These are phyloP conservation scores for Paramormyrops hopkinsi DNA, from an alignment of 2,797 vertebrate genomes.

Conservation along the genomic window DNA sequence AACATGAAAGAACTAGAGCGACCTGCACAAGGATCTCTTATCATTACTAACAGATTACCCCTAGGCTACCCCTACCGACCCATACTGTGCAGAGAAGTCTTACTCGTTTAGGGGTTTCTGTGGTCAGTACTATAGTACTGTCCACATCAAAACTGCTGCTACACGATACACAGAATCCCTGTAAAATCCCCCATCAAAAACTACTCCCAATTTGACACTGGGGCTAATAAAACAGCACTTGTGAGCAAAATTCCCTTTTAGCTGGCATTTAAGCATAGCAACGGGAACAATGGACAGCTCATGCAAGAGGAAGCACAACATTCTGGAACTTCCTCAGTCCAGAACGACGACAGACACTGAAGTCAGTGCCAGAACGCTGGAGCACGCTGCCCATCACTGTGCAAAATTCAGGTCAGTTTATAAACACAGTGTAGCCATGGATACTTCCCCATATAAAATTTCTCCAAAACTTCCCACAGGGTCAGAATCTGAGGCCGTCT, in stretches of 20 bases:
- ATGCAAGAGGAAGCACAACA: not conserved
- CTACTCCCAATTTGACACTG: not conserved
- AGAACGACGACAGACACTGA: not conserved
- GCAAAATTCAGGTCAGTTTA: not conserved
- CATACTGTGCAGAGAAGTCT: not conserved
- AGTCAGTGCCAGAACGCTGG: not conserved
- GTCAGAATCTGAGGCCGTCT: not conserved
- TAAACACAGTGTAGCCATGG: not conserved
- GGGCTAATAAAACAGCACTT: not conserved
- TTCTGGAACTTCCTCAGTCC: not conserved
- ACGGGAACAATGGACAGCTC: not conserved
- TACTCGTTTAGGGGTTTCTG: not conserved
- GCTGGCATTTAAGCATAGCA: not conserved
- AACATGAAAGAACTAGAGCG: not conserved
- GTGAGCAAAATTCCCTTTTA: constrained; percentile 1
- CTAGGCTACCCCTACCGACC: not conserved
- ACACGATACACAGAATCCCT: not conserved
- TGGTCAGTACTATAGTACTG: not conserved
- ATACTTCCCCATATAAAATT: constrained; percentile 2
- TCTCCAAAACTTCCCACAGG: not conserved
- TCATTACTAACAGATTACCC: not conserved
- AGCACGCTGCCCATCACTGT: not conserved
- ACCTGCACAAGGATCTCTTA: not conserved
- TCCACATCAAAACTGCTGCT: not conserved
- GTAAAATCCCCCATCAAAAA: not conserved